Conservation (phyloP, 2,797 vertebrate species). For the Lophotriccus pileatus region DNA sequence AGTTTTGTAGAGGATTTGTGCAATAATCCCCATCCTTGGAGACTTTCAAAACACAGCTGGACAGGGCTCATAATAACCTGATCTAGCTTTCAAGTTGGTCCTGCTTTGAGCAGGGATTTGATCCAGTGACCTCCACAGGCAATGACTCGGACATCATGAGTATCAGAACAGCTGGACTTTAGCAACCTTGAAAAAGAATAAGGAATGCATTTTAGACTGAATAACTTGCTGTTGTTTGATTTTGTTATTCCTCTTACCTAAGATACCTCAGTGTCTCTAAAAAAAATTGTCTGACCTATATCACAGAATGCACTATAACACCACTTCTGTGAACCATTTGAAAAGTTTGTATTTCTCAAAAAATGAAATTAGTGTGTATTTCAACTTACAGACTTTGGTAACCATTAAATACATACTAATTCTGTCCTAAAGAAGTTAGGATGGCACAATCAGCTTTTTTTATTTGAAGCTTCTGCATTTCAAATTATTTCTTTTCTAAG, state of each 20-base stretch:
- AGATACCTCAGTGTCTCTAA: rapidly evolving
- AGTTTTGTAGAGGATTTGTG: not conserved
- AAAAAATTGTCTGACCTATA: not conserved
- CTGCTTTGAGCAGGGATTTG: not conserved
- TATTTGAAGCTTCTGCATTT: not conserved
- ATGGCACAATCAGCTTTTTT: not conserved
- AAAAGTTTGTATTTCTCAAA: not conserved
- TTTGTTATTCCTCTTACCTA: not conserved
- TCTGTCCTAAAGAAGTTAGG: not conserved
- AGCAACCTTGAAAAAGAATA: not conserved
- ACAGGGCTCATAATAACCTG: not conserved
- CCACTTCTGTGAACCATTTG: not conserved
- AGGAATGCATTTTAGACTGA: not conserved
- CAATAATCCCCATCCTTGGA: not conserved
- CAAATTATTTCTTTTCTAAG: not conserved
- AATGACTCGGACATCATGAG: not conserved
- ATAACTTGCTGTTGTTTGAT: not conserved
- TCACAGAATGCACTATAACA: not conserved
- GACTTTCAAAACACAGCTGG: not conserved
- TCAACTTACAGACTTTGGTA: not conserved
- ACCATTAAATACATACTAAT: not conserved
- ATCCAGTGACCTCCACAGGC: not conserved
- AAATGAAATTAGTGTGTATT: not conserved
- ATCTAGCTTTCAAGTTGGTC: not conserved
- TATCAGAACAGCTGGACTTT: not conserved